Percentiles rank a stretch among this genome's conserved stretches.
These are phyloP conservation scores for Endomychus coccineus DNA, from an alignment of 2,888 invertebrate species.

Conservation along the genomic window DNA sequence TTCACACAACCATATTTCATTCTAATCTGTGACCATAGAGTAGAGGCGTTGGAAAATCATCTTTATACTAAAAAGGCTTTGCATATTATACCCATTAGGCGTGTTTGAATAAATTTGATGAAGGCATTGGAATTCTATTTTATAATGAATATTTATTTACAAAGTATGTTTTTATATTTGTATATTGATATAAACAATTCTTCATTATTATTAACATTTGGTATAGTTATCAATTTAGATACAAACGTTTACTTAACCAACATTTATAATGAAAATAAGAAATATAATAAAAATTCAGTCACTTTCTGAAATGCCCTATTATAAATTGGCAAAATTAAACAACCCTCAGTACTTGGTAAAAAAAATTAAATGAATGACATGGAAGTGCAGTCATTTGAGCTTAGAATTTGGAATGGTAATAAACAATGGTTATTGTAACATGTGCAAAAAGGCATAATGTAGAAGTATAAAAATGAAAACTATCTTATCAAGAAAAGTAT, in stretches of 20 bases:
- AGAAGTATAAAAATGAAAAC: conserved; percentile 20
- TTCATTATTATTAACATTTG: conserved; percentile 39
- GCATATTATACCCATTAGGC: too few species aligned
- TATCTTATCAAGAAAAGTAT: conserved; percentile 20
- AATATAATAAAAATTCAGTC: conserved; percentile 31
- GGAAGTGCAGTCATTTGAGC: conserved; percentile 33
- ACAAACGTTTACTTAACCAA: conserved; percentile 33
- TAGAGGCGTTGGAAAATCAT: too few species aligned
- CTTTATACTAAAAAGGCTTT: too few species aligned
- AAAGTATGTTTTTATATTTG: conserved; percentile 19
- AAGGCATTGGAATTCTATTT: too few species aligned
- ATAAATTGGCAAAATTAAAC: conserved; percentile 14
- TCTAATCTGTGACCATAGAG: too few species aligned
- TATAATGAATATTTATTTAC: too few species aligned
- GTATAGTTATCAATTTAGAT: conserved; percentile 37
- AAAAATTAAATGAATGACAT: too few species aligned
- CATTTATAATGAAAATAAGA: conserved; percentile 30
- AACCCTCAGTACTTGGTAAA: conserved; percentile 16
- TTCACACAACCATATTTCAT: too few species aligned
- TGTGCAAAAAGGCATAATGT: conserved; percentile 15
- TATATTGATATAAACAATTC: conserved; percentile 33
- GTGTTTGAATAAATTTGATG: too few species aligned
- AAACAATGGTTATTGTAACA: conserved; percentile 19
- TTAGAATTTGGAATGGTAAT: conserved; percentile 31
- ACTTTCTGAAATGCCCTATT: conserved; percentile 30